Conservation (phyloP, 2,888 invertebrate genomes). For the Meandrusa payeni region DNA sequence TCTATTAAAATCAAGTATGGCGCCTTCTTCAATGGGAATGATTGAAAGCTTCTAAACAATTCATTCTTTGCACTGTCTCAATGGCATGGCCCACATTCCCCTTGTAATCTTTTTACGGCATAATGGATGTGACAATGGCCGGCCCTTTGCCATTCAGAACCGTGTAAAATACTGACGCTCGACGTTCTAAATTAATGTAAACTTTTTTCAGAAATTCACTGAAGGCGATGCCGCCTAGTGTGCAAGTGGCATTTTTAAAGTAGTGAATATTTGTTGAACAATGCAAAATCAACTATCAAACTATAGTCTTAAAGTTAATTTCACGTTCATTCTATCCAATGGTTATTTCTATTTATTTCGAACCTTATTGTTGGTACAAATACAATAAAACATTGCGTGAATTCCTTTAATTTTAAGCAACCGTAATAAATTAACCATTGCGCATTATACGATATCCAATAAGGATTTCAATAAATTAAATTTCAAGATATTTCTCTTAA, state of each 20-base stretch:
- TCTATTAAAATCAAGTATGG: slow-evolving; percentile 78
- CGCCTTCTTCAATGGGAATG: slow-evolving; percentile 73
- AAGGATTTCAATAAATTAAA: slow-evolving; percentile 41
- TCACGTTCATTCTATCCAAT: slow-evolving; percentile 35
- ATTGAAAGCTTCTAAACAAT: slow-evolving; percentile 76
- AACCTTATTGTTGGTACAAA: slow-evolving; percentile 52
- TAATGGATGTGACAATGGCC: slow-evolving; percentile 62
- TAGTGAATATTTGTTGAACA: slow-evolving; percentile 9
- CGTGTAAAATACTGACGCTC: slow-evolving; percentile 54
- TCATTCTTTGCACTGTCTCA: slow-evolving; percentile 60
- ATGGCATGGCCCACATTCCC: slow-evolving; percentile 71
- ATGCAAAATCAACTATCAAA: slow-evolving; percentile 9
- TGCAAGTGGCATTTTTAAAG: slow-evolving; percentile 36
- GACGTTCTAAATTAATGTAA: slow-evolving; percentile 71
- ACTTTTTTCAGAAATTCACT: slow-evolving; percentile 63
- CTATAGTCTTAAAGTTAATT: slow-evolving; percentile 32
- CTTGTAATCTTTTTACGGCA: slow-evolving; percentile 69
- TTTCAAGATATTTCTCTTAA: slow-evolving; percentile 43
- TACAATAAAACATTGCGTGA: slow-evolving; percentile 51
- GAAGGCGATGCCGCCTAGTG: slow-evolving; percentile 63
- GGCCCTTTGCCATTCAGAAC: slow-evolving; percentile 57
- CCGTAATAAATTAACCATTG: slow-evolving; percentile 67
- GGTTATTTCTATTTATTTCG: slow-evolving; percentile 62
- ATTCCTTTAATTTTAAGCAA: slow-evolving; percentile 48
- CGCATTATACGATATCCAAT: slow-evolving; percentile 40